Conservation (phyloP, 2,797 vertebrate species). For the Periparus ater region DNA sequence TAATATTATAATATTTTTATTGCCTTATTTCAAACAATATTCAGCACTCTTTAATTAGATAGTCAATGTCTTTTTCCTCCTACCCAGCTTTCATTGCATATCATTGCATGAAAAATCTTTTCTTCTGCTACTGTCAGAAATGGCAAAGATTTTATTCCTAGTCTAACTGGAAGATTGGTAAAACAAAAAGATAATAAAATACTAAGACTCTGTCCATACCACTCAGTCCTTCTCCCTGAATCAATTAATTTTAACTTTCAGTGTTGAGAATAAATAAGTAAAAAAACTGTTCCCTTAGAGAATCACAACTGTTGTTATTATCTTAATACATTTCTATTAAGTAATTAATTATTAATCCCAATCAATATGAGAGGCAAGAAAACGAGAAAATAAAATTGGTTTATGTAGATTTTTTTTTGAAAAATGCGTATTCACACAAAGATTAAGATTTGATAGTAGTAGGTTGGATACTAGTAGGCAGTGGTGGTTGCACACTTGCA, state of each 20-base stretch:
- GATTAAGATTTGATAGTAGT: background rate
- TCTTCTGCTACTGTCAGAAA: background rate
- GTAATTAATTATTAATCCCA: background rate
- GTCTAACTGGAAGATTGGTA: background rate
- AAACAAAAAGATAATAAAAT: background rate
- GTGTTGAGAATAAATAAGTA: background rate
- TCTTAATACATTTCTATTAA: background rate
- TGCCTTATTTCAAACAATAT: background rate
- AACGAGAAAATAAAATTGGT: background rate
- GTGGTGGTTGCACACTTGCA: background rate
- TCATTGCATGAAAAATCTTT: background rate
- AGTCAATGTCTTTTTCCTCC: background rate
- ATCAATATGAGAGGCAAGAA: background rate
- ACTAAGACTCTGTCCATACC: background rate
- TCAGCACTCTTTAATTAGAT: background rate
- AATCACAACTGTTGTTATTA: background rate
- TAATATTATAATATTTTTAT: background rate
- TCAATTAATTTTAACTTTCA: background rate
- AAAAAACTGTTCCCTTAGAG: background rate
- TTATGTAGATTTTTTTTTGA: fast-evolving
- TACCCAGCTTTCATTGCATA: background rate
- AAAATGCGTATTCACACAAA: background rate
- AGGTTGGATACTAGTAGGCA: background rate
- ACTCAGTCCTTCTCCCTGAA: background rate
- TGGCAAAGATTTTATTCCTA: background rate